These are phyloP conservation scores for Ceyx margarethae DNA, from an alignment of 2,113 vertebrate species.

Conservation along the genomic window DNA sequence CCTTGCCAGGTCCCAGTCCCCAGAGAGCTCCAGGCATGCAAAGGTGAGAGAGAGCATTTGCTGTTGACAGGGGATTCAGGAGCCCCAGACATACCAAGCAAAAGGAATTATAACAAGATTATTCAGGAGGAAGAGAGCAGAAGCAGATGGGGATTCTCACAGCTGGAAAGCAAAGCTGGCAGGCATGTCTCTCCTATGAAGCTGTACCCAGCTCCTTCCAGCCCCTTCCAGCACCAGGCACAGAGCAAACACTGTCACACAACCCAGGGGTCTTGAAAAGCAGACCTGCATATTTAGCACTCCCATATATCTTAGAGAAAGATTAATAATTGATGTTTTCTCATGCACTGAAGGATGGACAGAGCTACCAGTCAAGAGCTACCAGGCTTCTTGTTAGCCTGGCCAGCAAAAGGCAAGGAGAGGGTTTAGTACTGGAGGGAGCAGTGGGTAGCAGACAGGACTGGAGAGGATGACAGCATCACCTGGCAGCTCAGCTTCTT, in stretches of 20 bases:
- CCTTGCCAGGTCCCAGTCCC: not conserved
- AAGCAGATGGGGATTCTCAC: not conserved
- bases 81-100: not conserved
- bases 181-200: not conserved
- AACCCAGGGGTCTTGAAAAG: not conserved
- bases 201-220: not conserved
- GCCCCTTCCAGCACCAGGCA: not conserved
- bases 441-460: not conserved
- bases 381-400: not conserved
- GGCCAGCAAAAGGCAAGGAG: not conserved
- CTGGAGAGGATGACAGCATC: not conserved
- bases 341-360: not conserved
- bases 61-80: not conserved
- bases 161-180: not conserved
- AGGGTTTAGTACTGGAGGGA: not conserved
- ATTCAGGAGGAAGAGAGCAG: not conserved
- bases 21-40: not conserved
- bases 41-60: not conserved
- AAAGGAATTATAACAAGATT: not conserved
- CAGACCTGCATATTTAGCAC: not conserved
- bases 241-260: not conserved
- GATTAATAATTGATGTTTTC: not conserved
- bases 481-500: not conserved
- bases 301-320: not conserved
- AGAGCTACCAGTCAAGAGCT: not conserved